phyloP scores from a whole-genome alignment of 2,113 vertebrate species.

The Salvelinus fontinalis region DNA sequence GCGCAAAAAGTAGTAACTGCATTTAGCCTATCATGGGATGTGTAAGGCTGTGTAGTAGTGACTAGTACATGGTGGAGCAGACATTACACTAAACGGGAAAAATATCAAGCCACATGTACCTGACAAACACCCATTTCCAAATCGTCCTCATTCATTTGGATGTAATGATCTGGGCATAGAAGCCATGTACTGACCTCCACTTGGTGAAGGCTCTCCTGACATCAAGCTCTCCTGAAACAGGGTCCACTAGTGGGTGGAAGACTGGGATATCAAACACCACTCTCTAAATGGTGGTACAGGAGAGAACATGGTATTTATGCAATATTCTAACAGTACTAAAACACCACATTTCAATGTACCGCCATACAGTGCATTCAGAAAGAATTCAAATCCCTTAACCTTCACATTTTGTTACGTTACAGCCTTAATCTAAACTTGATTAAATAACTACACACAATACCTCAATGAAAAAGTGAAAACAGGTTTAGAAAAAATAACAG shows the following conservation, averaged over 20 bases:
- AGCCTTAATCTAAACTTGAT: too few relatives aligned
- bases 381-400: too few relatives aligned
- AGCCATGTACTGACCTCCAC: slow-evolving; percentile 84
- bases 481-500: too few relatives aligned
- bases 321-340: too few relatives aligned
- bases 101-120: neutral
- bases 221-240: slow-evolving; percentile 92
- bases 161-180: neutral
- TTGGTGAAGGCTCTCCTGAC: slow-evolving; percentile 96
- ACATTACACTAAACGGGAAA: neutral
- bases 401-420: too few relatives aligned
- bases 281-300: slow-evolving; percentile 71
- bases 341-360: neutral
- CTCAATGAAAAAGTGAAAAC: too few relatives aligned
- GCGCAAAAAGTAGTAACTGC: neutral
- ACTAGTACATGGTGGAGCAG: neutral
- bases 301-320: neutral
- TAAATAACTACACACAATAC: too few relatives aligned
- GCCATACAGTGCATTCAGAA: neutral
- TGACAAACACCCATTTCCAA: neutral
- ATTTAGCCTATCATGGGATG: neutral
- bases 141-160: neutral
- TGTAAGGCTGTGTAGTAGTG: neutral
- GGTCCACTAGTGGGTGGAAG: slow-evolving; percentile 95
- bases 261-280: slow-evolving; percentile 95